These are phyloP conservation scores for Coranthus polyacanthus DNA, from an alignment of 2,797 vertebrate species.

Conservation along the genomic window DNA sequence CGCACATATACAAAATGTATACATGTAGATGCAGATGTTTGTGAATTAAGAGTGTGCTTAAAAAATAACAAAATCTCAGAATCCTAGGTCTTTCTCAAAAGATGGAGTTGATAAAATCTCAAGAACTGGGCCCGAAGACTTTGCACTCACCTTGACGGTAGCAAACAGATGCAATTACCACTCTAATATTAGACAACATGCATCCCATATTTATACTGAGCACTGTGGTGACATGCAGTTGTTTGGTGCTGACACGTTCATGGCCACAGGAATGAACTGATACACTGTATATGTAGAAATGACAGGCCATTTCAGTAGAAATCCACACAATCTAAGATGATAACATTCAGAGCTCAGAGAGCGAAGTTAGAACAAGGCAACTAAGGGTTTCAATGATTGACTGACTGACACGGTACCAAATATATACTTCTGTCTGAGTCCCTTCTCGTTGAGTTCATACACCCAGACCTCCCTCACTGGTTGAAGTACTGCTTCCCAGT, in stretches of 20 bases:
- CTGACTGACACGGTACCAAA: constrained; percentile 71
- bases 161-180: constrained; percentile 34
- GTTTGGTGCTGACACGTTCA: constrained; percentile 49
- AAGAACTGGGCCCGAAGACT: constrained; percentile 74
- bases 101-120: constrained; percentile 41
- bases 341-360: constrained; percentile 79
- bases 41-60: constrained; percentile 65
- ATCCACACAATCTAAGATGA: constrained; percentile 79
- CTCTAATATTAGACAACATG: constrained; percentile 49
- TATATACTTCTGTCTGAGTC: constrained; percentile 38
- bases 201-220: constrained; percentile 32
- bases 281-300: constrained; percentile 49
- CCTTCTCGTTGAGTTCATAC: constrained; percentile 58
- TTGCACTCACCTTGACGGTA: constrained; percentile 69
- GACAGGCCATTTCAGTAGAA: constrained; percentile 77
- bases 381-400: constrained; percentile 75
- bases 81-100: constrained; percentile 40
- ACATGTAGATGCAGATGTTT: constrained; percentile 54
- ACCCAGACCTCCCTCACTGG: constrained; percentile 75
- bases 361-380: constrained; percentile 80
- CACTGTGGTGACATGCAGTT: constrained; percentile 2
- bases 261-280: constrained; percentile 81
- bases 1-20: constrained; percentile 45
- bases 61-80: constrained; percentile 27
- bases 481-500: constrained; percentile 66